phyloP scores from a whole-genome alignment of 1,140 invertebrate genomes.

The Aphaenogaster floridana region DNA sequence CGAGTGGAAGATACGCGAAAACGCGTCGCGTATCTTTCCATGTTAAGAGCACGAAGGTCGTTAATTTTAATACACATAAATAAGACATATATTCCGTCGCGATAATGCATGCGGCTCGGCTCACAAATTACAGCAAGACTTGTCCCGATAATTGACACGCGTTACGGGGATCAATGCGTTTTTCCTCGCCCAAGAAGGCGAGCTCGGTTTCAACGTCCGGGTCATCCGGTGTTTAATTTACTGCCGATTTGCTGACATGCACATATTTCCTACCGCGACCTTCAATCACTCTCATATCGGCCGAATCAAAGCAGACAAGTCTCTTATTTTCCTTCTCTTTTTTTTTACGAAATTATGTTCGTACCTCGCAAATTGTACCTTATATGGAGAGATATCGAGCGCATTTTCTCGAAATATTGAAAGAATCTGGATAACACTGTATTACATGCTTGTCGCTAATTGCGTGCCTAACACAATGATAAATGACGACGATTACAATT shows the following conservation, averaged over 20 bases:
- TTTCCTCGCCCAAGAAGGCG: slow-evolving; percentile 15
- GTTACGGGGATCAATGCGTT: neutral
- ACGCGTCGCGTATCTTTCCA: neutral
- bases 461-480: neutral
- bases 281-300: slow-evolving; percentile 63
- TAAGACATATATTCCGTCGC: neutral
- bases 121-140: slow-evolving; percentile 15
- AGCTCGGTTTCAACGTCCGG: slow-evolving; percentile 4
- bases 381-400: slow-evolving; percentile 10
- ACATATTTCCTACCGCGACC: slow-evolving; percentile 55
- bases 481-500: neutral
- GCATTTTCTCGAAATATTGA: neutral
- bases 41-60: neutral
- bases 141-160: slow-evolving; percentile 41
- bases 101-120: neutral
- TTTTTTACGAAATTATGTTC: slow-evolving; percentile 37
- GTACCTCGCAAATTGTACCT: slow-evolving; percentile 11
- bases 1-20: neutral
- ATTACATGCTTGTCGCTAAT: neutral
- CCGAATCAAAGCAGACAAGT: slow-evolving; percentile 68
- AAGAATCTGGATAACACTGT: neutral
- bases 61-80: neutral
- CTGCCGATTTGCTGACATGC: neutral
- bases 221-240: slow-evolving; percentile 25
- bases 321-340: neutral